Percentiles rank a stretch among this genome's conserved stretches.
Evolutionary conservation across 2,888 invertebrate genomes (phyloP).

Genomic region (Sarcophaga subvicina): DNA sequence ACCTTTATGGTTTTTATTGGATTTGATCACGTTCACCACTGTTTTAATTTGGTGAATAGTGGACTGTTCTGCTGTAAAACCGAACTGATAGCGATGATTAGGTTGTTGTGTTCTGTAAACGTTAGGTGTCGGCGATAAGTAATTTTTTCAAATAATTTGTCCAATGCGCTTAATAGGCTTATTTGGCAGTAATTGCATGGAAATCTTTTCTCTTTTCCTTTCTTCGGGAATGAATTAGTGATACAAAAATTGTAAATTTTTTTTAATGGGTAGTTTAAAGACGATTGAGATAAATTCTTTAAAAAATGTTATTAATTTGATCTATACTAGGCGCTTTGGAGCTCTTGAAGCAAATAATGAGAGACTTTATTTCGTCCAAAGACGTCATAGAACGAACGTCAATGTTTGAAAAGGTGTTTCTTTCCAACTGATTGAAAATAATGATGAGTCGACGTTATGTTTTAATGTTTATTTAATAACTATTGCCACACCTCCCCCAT

Average conservation of each 20-base stretch:
- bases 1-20: too few species aligned
- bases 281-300: neutral
- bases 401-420: neutral
- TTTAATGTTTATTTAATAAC: neutral
- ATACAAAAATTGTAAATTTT: constrained; percentile 1
- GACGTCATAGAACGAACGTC: neutral
- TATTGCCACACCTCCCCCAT: neutral
- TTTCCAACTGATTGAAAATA: neutral
- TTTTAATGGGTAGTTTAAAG: neutral
- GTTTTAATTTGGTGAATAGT: too few species aligned
- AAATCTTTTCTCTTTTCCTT: neutral
- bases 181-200: neutral
- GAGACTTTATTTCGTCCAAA: neutral
- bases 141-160: too few species aligned
- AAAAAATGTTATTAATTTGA: neutral
- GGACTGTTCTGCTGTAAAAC: neutral
- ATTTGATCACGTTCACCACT: too few species aligned
- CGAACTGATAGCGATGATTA: neutral
- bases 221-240: neutral
- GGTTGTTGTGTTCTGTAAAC: too few species aligned
- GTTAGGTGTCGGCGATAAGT: too few species aligned
- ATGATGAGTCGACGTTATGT: neutral
- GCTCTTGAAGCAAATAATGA: neutral
- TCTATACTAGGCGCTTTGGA: neutral
- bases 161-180: too few species aligned